These are phyloP conservation scores for Drosophila engyochracea DNA, from an alignment of 2,888 invertebrate genomes.

Conservation along the genomic window DNA sequence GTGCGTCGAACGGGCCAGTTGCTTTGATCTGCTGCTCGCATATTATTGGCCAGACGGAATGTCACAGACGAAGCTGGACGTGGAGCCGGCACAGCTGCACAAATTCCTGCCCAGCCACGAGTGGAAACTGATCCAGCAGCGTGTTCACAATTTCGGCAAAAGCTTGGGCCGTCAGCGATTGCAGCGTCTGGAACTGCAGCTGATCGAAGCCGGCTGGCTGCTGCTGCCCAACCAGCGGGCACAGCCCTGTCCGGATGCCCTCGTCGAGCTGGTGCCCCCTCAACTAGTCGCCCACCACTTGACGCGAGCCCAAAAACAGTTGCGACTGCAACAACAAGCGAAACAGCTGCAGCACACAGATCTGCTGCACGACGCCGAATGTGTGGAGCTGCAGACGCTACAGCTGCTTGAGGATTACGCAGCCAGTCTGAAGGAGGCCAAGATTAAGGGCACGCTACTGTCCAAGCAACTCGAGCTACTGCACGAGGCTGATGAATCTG, in stretches of 20 bases:
- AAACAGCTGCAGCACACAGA: slow-evolving; percentile 25
- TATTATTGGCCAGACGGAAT: slow-evolving; percentile 83
- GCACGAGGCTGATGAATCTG: background rate
- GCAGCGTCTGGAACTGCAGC: slow-evolving; percentile 80
- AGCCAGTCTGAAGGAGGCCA: slow-evolving; percentile 25
- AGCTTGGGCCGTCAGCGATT: slow-evolving; percentile 77
- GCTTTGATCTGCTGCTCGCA: slow-evolving; percentile 75
- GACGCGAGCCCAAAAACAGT: slow-evolving; percentile 68
- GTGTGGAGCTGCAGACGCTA: slow-evolving; percentile 72
- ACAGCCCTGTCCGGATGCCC: slow-evolving; percentile 34
- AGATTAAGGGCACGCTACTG: slow-evolving; percentile 41
- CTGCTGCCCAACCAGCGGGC: slow-evolving; percentile 35
- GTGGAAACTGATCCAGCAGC: slow-evolving; percentile 83
- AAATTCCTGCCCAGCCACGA: slow-evolving; percentile 77
- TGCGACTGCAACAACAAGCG: slow-evolving; percentile 32
- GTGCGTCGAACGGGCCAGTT: slow-evolving; percentile 72
- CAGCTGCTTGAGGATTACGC: slow-evolving; percentile 67
- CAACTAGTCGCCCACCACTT: slow-evolving; percentile 73
- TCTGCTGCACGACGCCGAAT: slow-evolving; percentile 62
- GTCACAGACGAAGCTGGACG: background rate
- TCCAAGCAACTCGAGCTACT: slow-evolving; percentile 22
- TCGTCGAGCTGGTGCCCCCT: slow-evolving; percentile 53
- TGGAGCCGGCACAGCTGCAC: slow-evolving; percentile 51
- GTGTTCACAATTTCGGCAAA: slow-evolving; percentile 84
- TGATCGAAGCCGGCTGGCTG: slow-evolving; percentile 61